Percentiles rank a stretch among this genome's conserved stretches.
These are phyloP conservation scores for Nerophis lumbriciformis DNA, from an alignment of 2,113 vertebrate species.

Conservation along the genomic window DNA sequence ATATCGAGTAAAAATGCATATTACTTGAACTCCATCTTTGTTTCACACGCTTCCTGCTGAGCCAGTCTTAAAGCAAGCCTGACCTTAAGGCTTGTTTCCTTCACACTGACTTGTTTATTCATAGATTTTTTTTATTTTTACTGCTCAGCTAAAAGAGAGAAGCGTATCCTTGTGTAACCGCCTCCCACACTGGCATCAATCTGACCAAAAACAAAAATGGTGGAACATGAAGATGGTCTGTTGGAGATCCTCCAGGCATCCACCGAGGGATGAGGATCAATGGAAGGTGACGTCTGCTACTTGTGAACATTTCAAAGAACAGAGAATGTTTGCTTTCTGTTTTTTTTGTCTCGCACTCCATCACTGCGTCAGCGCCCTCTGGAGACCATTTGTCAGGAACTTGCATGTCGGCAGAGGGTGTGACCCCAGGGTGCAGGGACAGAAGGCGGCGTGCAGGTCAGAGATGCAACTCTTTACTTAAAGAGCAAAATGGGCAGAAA, in stretches of 20 bases:
- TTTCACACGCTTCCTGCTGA: neutral
- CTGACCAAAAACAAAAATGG: neutral
- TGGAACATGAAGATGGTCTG: conserved; percentile 14
- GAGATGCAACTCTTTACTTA: no score
- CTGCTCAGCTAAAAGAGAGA: conserved; percentile 25
- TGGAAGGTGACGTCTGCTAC: neutral
- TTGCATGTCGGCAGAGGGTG: no score
- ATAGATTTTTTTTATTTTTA: conserved; percentile 5
- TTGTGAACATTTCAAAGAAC: neutral
- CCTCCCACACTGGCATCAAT: neutral
- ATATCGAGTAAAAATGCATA: conserved; percentile 12
- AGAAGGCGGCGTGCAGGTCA: no score
- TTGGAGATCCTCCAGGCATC: neutral
- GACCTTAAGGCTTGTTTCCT: conserved; percentile 17
- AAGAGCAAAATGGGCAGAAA: no score
- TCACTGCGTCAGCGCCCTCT: no score
- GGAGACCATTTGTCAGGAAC: no score
- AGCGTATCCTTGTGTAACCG: conserved; percentile 18
- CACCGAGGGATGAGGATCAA: neutral
- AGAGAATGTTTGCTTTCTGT: no score
- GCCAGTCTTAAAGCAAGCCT: neutral
- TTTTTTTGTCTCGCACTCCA: no score
- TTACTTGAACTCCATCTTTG: neutral
- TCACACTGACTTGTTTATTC: conserved; percentile 32
- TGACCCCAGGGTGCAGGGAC: no score